phyloP scores from a whole-genome alignment of 2,797 vertebrate genomes.

The Gymnothorax javanicus region DNA sequence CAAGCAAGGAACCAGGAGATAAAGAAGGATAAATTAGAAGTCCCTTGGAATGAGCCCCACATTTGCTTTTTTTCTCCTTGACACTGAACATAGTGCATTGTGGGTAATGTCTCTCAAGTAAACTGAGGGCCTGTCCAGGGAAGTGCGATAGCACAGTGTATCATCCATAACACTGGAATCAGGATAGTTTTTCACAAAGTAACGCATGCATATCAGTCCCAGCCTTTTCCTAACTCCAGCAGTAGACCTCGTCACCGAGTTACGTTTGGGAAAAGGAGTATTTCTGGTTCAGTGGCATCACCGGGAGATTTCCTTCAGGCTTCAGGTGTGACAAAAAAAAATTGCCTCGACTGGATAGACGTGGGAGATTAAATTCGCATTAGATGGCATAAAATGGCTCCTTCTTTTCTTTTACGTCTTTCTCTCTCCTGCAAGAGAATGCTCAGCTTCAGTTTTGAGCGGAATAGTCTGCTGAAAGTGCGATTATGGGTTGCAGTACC shows the following conservation, averaged over 20 bases:
- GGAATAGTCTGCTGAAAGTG: conserved; percentile 58
- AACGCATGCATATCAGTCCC: background rate
- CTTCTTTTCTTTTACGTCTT: conserved; percentile 52
- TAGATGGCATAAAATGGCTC: conserved; percentile 15
- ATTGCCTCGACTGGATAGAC: background rate
- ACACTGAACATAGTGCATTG: background rate
- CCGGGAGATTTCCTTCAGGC: background rate
- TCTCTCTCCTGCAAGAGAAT: conserved; percentile 50
- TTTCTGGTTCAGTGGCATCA: background rate
- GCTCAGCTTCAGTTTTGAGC: conserved; percentile 30
- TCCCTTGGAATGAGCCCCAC: no score
- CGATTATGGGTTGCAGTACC: conserved; percentile 63
- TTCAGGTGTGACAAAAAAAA: background rate
- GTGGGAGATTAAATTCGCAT: background rate
- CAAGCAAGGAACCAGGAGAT: no score
- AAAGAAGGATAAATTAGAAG: no score
- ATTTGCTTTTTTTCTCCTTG: background rate
- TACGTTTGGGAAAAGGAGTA: background rate
- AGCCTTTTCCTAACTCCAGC: background rate
- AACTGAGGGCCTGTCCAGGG: background rate
- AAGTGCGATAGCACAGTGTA: background rate
- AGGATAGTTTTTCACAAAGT: background rate
- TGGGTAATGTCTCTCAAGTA: background rate
- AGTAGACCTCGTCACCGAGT: background rate
- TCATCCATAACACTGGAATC: background rate